Evolutionary conservation across 2,113 vertebrate species (phyloP), one percentile per base, ranked within the genome.

Genomic region (Himantopus leucocephalus): DNA sequence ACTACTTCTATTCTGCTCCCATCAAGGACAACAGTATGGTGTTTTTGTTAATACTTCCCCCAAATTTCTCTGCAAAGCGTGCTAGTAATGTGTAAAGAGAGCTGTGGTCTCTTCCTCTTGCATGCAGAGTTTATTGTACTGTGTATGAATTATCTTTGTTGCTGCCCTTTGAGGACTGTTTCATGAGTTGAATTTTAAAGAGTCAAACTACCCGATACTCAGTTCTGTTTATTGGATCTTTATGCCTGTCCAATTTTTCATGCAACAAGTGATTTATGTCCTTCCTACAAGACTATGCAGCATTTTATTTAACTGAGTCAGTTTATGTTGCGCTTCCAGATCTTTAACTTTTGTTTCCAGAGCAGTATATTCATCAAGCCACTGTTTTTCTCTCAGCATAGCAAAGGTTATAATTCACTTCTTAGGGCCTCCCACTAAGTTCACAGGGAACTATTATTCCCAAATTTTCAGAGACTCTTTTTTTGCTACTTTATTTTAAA

Each of bases 301-400:
- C 20, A 23, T 84, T 92, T 89, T 92, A 59, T 80, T 75, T 91
- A 12, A 39, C 23, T 60, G 53, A 87, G 21, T 82, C 41, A 52
- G 52, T 84, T 86, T 71, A 81, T 35, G 3, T n/a, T 55, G 14
- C 58, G 16, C 39, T 92, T 91, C 52, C 52, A 82, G 24, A 81
- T 68, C 68, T 87, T 82, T 78, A 78, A 52, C 47, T 85, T 91
- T 60, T 72, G 7, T 95, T 95, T 96, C 70, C 73, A 89, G 73
- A 91, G 13, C 19, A 56, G 27, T 72, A 12, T 64, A 87, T 85
- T 96, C 5, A 50, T 77, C 64, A 87, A 94, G 39, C 14, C 34
- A 72, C 23, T 91, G 70, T 82, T 95, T 94, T 91, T 78, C 30
- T 72, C 30, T 89, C 24, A 87, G 30, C 9, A 34, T 63, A 87